These are phyloP conservation scores for Caenorhabditis macrosperma DNA, from an alignment of 2,888 invertebrate genomes.

Conservation along the genomic window DNA sequence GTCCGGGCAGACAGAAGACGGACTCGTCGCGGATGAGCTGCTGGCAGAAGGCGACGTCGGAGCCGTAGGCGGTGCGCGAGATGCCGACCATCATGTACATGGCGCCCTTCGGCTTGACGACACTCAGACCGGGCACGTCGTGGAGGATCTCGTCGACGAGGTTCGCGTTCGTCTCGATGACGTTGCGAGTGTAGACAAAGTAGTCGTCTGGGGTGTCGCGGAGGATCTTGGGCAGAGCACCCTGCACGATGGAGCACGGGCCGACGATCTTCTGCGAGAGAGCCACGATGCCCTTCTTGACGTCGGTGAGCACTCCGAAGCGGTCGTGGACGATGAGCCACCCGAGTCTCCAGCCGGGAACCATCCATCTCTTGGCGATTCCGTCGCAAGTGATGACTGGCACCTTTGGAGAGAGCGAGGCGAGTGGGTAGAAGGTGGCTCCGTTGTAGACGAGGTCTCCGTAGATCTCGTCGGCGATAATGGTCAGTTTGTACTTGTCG, in stretches of 20 bases:
- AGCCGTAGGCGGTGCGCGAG: slow-evolving; percentile 86
- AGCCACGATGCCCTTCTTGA: slow-evolving; percentile 83
- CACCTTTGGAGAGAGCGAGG: slow-evolving; percentile 87
- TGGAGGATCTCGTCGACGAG: slow-evolving; percentile 86
- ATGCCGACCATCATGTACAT: slow-evolving; percentile 97
- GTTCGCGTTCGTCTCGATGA: slow-evolving; percentile 87
- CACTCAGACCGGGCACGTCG: slow-evolving; percentile 88
- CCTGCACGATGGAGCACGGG: slow-evolving; percentile 82
- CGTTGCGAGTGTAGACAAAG: slow-evolving; percentile 86
- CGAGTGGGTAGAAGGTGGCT: slow-evolving; percentile 85
- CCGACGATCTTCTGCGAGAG: slow-evolving; percentile 92
- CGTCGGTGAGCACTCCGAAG: slow-evolving; percentile 79
- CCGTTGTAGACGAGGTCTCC: slow-evolving; percentile 87
- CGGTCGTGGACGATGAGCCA: slow-evolving; percentile 96
- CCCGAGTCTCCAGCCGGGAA: slow-evolving; percentile 97
- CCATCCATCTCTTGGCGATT: slow-evolving; percentile 93
- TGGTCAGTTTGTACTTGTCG: slow-evolving; percentile 84
- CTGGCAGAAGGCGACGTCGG: slow-evolving; percentile 91
- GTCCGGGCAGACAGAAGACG: slow-evolving; percentile 96
- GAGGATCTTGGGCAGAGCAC: slow-evolving; percentile 91
- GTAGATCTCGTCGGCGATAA: slow-evolving; percentile 98
- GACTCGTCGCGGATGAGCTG: slow-evolving; percentile 90
- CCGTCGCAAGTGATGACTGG: slow-evolving; percentile 96
- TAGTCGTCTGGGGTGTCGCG: slow-evolving; percentile 89
- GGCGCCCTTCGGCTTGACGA: slow-evolving; percentile 94